Evolutionary conservation across 2,888 invertebrate species (phyloP), one percentile per base, ranked within the genome.

Genomic region (Cremastinae sp.): DNA sequence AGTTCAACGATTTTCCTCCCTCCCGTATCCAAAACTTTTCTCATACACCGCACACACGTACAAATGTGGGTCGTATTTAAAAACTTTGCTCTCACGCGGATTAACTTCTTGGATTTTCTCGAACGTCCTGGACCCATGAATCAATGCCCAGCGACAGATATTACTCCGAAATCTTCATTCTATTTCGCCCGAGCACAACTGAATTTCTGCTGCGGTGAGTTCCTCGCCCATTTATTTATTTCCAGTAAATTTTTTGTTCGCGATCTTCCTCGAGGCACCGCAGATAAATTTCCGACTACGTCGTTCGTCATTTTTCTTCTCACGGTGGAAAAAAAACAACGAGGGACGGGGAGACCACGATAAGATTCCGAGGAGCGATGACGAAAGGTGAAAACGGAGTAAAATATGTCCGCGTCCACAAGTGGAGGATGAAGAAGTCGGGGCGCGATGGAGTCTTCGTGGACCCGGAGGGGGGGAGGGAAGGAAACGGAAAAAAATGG

Each of bases 61-160:
- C n/a, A n/a, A n/a, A 76, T 76, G 45, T 64, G 45, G 72, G 68
- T 76, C 76, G 73, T 69, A 73, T 76, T 76, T 76, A 73, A 56
- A 70, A 76, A 72, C 69, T 76, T 76, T 76, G 72, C 76, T 76
- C 58, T 76, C 68, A 53, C 64, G 20, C 64, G 76, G 68, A 76
- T 76, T 76, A 73, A 76, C 72, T 69, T 73, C 69, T 38, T 53
- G 58, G 59, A n/a, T 64, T 64, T 18, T 56, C 53, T 8, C 62
- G 59, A 16, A 76, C 73, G n/a, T 69, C 64, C 59, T 28, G 47
- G 28, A 18, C 8, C 28, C 61, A 56, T 71, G 75, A 76, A 76
- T 76, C 76, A 73, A 76, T 73, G 58, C 10, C n/a, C n/a, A 54
- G 56, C 36, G 68, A 76, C 64, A 69, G 58, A 64, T 73, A 61